Evolutionary conservation across 2,113 vertebrate species (phyloP), one percentile per base, ranked within the genome.

Genomic region (Heliornis fulica): DNA sequence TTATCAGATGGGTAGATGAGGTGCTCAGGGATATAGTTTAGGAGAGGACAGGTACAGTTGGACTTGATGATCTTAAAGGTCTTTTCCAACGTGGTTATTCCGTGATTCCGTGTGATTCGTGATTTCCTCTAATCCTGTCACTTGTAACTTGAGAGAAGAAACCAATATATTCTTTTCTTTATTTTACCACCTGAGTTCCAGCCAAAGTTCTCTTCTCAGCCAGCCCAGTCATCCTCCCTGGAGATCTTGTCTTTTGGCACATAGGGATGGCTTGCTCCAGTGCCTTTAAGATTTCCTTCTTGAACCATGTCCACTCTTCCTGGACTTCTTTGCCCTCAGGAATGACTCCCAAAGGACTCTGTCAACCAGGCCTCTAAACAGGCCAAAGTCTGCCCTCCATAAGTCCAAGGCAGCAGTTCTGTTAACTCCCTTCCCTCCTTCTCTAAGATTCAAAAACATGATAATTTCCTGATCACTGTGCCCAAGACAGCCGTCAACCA

Each of bases 211-310:
- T 54, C 50, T 74, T 15, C 26, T 74, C 53, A 74, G 13, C 31
- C 23, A 45, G 23, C 12, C 16, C 2, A 2, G 21, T 50, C 20
- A 13, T 38, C 34, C 43, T 77, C 28, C 28, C 15, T 4, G 3
- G 3, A 12, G 5, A 5, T 11, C 26, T 60, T 2, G 1, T 18
- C 43, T 60, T 77, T 18, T 2, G 3, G 45, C 11, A 19, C 19
- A 25, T 48, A 15, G 57, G 12, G 23, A 50, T 1, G 1, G 11
- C 34, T 8, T 61, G 7, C 56, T 50, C 56, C 56, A 48, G 26
- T 4, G 4, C n/a, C n/a, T 38, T 40, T 50, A 38, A 40, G 45
- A 32, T 38, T 38, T 48, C 20, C 15, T 61, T 77, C 28, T 32
- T 48, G 43, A 48, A 60, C n/a, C 46, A 38, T 19, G 22, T 32